Evolutionary conservation across 2,113 vertebrate species (phyloP), one percentile per base, ranked within the genome.

Genomic region (Scalopus aquaticus): DNA sequence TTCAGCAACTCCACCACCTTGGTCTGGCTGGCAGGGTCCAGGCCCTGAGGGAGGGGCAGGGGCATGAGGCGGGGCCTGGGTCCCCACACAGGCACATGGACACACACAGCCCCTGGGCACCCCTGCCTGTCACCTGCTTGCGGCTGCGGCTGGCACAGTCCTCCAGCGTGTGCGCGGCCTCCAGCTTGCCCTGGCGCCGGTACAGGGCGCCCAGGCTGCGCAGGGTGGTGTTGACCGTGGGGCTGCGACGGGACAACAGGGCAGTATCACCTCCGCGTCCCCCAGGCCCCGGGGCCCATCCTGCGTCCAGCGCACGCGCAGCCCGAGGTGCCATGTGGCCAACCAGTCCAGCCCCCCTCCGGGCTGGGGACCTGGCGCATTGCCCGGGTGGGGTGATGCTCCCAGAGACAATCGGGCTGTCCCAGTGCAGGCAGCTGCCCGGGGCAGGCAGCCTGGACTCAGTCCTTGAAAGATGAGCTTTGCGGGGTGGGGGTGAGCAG

Each of bases 101-200:
- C 49, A 51, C 49, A 51, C 49, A 17, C 6, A 2, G 9, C 51
- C 65, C 56, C 22, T 19, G 2, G 0, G 9, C n/a, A 35, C 24
- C 54, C 82, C 87, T 10, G 15, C 49, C 28, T 15, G 3, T 15
- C 44, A 99, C 99, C 99, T 99, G 99, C 96, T 99, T 99, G 64
- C 99, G 99, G 78, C 98, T 98, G 90, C 99, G 99, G 76, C 98
- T 98, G 70, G 99, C 98, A 24, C 99, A 99, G 89, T 99, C 99
- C 96, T 99, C 99, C 97, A 99, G 98, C 0, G 99, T 99, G 54
- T 99, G 99, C 0, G 99, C 99, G 0, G 99, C 99, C 97, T 99
- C 99, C 72, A 99, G 98, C 94, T 99, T 99, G n/a, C 99, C 99
- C 97, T 99, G 99, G 5, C 99, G 98, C 73, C 99, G 99, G 97